A percentile compares a stretch with the other conserved stretches of the same genome.
Evolutionary conservation across 2,797 vertebrate genomes (phyloP).

Genomic region (Malurus splendens): DNA sequence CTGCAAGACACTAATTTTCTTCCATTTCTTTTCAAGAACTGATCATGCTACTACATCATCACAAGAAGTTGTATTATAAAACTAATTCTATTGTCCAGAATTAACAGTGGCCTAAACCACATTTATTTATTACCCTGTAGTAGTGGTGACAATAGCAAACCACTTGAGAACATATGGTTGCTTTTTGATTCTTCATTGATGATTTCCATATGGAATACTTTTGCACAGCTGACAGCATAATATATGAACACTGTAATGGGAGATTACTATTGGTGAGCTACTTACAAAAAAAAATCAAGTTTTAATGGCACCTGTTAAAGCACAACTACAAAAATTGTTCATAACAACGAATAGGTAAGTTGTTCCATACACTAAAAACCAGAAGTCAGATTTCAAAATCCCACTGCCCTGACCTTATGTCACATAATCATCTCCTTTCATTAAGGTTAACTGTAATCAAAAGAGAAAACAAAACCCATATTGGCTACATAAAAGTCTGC

Average conservation of each 20-base stretch:
- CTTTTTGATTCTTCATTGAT: not conserved
- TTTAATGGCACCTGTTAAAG: not conserved
- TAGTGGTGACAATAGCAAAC: not conserved
- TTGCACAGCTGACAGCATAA: not conserved
- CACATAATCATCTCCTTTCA: not conserved
- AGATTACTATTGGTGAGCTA: slow-evolving; percentile 31
- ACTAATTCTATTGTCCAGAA: not conserved
- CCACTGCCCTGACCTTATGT: not conserved
- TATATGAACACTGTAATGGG: slow-evolving; percentile 13
- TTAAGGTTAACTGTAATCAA: not conserved
- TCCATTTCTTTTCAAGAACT: not conserved
- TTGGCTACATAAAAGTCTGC: not conserved
- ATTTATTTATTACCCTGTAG: not conserved
- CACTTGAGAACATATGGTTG: not conserved
- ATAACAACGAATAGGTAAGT: not conserved
- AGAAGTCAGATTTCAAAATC: not conserved
- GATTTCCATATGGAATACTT: not conserved
- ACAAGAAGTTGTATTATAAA: not conserved
- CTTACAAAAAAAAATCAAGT: not conserved
- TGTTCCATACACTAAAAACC: not conserved
- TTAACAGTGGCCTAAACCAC: not conserved
- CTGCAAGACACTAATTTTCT: not conserved
- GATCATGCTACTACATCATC: not conserved
- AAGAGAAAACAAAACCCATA: not conserved
- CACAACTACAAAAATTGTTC: not conserved